These are phyloP conservation scores for Eublepharis macularius DNA, from an alignment of 2,113 vertebrate species.

Conservation along the genomic window DNA sequence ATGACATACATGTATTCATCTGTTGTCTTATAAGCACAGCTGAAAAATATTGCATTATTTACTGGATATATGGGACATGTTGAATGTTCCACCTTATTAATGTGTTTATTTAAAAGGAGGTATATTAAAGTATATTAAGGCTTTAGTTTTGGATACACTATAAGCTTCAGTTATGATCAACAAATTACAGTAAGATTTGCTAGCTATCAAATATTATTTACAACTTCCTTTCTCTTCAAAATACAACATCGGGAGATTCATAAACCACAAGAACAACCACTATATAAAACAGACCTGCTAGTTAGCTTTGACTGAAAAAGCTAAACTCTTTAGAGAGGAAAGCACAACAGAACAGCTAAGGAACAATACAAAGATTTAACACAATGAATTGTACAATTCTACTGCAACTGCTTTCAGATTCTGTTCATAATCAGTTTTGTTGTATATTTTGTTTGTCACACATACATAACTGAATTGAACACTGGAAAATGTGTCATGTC, in stretches of 20 bases:
- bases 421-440: neutral
- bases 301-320: conserved; percentile 26
- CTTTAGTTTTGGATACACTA: conserved; percentile 47
- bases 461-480: too few species aligned
- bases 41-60: neutral
- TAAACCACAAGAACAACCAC: conserved; percentile 50
- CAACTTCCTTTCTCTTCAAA: conserved; percentile 36
- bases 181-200: conserved; percentile 47
- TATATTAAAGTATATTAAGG: conserved; percentile 51
- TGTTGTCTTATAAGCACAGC: conserved; percentile 3
- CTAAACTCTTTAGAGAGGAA: conserved; percentile 20
- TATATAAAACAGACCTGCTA: conserved; percentile 51
- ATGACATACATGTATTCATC: neutral
- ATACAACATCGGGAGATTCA: conserved; percentile 49
- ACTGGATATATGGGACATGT: neutral
- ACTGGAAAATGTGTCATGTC: too few species aligned
- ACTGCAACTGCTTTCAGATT: conserved; percentile 9
- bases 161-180: conserved; percentile 45
- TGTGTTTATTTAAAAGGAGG: conserved; percentile 53
- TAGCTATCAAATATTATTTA: conserved; percentile 22
- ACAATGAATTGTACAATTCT: neutral
- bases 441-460: too few species aligned
- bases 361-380: conserved; percentile 9
- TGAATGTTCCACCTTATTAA: conserved; percentile 36
- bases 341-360: conserved; percentile 29